phyloP scores from a whole-genome alignment of 2,888 invertebrate genomes.

The Lysandra coridon region DNA sequence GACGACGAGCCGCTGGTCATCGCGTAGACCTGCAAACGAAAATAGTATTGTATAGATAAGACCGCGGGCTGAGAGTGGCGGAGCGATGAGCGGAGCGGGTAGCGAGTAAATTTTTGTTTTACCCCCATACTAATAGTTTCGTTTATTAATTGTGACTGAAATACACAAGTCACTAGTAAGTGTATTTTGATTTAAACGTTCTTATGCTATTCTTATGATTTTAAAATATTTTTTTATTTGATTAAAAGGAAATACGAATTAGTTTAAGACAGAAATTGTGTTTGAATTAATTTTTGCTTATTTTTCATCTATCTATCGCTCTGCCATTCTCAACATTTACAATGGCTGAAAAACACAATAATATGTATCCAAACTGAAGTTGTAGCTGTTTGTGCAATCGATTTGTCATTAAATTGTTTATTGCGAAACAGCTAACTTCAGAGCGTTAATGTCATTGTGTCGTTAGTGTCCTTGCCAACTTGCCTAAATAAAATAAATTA shows the following conservation, averaged over 20 bases:
- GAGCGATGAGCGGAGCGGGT: background rate
- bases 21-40: slow-evolving; percentile 80
- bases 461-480: slow-evolving; percentile 7
- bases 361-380: background rate
- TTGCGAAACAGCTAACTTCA: slow-evolving; percentile 1
- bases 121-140: background rate
- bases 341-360: slow-evolving; percentile 19
- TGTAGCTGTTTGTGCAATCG: background rate
- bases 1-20: slow-evolving; percentile 97
- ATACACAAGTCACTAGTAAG: background rate
- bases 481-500: background rate
- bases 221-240: background rate
- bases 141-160: background rate
- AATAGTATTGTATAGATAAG: slow-evolving; percentile 44
- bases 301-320: background rate
- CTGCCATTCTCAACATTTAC: background rate
- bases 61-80: slow-evolving; percentile 29
- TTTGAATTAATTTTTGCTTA: background rate
- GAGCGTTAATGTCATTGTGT: background rate
- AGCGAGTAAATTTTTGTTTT: background rate
- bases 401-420: background rate
- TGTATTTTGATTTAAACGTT: background rate
- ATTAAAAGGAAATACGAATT: background rate
- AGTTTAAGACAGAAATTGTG: background rate
- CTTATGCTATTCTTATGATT: background rate